Conservation (phyloP, 2,113 vertebrate genomes). For the Cranoglanis bouderius region DNA sequence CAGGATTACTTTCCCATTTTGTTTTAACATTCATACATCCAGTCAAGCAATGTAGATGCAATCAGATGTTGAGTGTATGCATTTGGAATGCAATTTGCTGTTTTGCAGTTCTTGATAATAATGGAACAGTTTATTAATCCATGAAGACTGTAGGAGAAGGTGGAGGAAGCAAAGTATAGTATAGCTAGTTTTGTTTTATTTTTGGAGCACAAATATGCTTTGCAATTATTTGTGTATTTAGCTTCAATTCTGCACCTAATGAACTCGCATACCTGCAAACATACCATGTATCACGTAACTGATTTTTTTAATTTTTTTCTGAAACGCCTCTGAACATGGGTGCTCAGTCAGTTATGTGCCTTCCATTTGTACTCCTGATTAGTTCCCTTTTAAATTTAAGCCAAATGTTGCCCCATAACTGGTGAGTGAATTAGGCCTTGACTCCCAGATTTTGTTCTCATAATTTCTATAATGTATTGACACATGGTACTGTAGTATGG, state of each 20-base stretch:
- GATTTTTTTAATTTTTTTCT: not conserved
- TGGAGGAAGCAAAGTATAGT: not conserved
- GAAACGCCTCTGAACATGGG: not conserved
- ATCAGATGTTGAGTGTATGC: not conserved
- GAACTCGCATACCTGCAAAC: not conserved
- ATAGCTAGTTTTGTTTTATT: not conserved
- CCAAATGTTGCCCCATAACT: not conserved
- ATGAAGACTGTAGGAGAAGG: not conserved
- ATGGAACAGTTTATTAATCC: not conserved
- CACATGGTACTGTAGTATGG: slow-evolving; percentile 55
- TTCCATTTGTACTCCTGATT: slow-evolving; percentile 46
- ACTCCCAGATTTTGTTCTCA: slow-evolving; percentile 20
- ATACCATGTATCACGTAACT: not conserved
- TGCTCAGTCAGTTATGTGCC: slow-evolving; percentile 47
- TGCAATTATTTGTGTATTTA: not conserved
- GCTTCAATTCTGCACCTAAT: not conserved
- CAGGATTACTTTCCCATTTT: slow-evolving; percentile 20
- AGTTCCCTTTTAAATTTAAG: slow-evolving; percentile 7
- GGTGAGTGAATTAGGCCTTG: not conserved
- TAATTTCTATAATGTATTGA: slow-evolving; percentile 39
- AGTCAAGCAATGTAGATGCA: not conserved
- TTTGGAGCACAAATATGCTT: not conserved
- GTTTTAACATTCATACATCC: not conserved
- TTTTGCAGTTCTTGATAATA: not conserved
- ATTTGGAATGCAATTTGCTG: not conserved